Evolutionary conservation across 30 jellyfish, hydroid and myxozoan genomes (phyloP).

Genomic region (Morbakka virulenta): DNA sequence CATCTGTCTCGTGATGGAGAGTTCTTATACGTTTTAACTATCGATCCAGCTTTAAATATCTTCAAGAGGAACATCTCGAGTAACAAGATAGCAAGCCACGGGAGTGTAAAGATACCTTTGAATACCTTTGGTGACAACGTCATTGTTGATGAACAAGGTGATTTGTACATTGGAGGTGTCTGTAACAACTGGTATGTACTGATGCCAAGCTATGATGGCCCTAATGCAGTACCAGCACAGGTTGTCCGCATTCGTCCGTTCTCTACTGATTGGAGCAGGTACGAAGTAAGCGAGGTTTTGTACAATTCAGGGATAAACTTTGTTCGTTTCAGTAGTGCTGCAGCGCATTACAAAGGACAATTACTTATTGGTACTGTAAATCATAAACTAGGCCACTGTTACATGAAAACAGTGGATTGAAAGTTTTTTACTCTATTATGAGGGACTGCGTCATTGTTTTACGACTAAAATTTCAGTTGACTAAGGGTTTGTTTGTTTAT

Average conservation of each 20-base stretch:
- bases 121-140: constrained; percentile 62
- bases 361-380: constrained; percentile 76
- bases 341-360: constrained; percentile 42
- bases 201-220: constrained; percentile 30
- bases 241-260: constrained; percentile 32
- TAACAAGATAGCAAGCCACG: constrained; percentile 6
- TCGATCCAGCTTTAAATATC: not conserved
- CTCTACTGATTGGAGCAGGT: constrained; percentile 17
- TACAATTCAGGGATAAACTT: constrained; percentile 65
- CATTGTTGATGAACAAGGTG: constrained; percentile 73
- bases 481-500: no score
- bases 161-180: constrained; percentile 55
- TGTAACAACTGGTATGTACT: constrained; percentile 14
- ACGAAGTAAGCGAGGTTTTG: constrained; percentile 51
- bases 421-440: no score
- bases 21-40: constrained; percentile 45
- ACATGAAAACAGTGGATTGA: no score
- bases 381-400: constrained; percentile 77
- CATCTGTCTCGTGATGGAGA: constrained; percentile 55
- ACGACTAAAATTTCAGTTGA: no score
- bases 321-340: constrained; percentile 67
- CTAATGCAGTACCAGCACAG: constrained; percentile 52
- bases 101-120: constrained; percentile 5
- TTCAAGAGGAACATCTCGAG: constrained; percentile 28
- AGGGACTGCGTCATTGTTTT: no score